Percentiles rank a stretch among this genome's conserved stretches.
These are phyloP conservation scores for Squalus acanthias DNA, from an alignment of 2,797 vertebrate genomes.

Conservation along the genomic window DNA sequence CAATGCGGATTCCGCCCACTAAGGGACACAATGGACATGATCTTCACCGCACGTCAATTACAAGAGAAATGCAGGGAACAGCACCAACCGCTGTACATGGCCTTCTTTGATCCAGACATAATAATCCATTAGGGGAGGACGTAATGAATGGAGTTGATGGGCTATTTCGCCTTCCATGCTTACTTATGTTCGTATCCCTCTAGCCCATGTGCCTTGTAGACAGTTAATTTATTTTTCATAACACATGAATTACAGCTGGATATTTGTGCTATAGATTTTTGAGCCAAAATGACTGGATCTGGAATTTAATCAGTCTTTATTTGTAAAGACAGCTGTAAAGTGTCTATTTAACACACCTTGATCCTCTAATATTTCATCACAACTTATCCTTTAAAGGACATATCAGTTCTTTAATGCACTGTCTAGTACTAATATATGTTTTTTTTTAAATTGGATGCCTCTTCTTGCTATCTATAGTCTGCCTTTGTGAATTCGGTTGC, in stretches of 20 bases:
- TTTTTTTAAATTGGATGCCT: neutral
- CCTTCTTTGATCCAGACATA: neutral
- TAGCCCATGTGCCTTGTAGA: neutral
- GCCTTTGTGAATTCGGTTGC: neutral
- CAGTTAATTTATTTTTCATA: conserved; percentile 10
- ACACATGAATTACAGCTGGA: conserved; percentile 9
- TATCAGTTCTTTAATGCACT: no score
- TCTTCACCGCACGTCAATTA: no score
- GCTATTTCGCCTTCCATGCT: neutral
- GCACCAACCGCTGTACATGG: no score
- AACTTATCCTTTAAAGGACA: neutral
- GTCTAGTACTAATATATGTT: neutral
- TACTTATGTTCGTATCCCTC: neutral
- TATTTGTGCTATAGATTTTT: neutral
- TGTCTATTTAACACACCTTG: neutral
- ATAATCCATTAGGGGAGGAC: neutral
- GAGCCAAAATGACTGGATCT: neutral
- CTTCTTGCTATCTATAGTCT: neutral
- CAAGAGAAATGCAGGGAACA: no score
- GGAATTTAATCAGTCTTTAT: neutral
- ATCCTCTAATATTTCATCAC: neutral
- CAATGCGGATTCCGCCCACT: no score
- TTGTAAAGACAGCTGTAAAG: conserved; percentile 5
- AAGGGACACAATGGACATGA: no score
- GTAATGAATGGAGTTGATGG: no score